Base-by-base conservation (phyloP, 2,888 invertebrate species). In the Micoletzkya japonica region DNA sequence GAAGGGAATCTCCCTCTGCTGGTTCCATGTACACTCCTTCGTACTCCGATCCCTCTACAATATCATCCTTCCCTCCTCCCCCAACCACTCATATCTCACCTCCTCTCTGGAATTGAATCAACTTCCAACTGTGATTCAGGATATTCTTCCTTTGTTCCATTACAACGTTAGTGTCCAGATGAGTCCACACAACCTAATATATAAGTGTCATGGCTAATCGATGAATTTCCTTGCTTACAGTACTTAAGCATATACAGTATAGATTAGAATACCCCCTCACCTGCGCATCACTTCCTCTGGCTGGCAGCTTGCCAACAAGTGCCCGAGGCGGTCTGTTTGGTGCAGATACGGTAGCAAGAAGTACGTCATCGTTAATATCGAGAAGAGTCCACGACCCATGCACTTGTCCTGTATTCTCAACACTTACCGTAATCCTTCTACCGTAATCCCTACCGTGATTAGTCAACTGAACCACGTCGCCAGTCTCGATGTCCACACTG, bases 1-100 rank as follows among this genome's bases (percentile, higher is more conserved):
- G 83, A 28, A 80, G 50, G 1, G 49, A 50, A 28, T 17, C 49
- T 26, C 72, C 69, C 50, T 74, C 74, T 49, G 73, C 75, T 10
- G 82, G 81, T 20, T 63, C 26, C 24, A 75, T 70, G 28, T 84
- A 73, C 61, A 85, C 77, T 34, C 79, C 84, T 70, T 85, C 85
- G 72, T 83, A 85, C 6, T 70, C 71, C 20, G 61, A 69, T 6
- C 71, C 64, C 30, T 76, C 78, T 73, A 34, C 57, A 66, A 49
- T 2, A 63, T 32, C 37, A 20, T 56, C 10, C n/a, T 37, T 39
- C 57, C 10, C 24, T 58, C n/a, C n/a, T 58, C n/a, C 54, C 10
- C 7, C n/a, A 58, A 28, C 58, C 30, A n/a, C 6, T 24, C 56
- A 4, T 34, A 26, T 24, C 63, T 30, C 24, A 71, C 74, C 60